These are phyloP conservation scores for Anolis sagrei DNA, from an alignment of 2,113 vertebrate genomes.

Conservation along the genomic window DNA sequence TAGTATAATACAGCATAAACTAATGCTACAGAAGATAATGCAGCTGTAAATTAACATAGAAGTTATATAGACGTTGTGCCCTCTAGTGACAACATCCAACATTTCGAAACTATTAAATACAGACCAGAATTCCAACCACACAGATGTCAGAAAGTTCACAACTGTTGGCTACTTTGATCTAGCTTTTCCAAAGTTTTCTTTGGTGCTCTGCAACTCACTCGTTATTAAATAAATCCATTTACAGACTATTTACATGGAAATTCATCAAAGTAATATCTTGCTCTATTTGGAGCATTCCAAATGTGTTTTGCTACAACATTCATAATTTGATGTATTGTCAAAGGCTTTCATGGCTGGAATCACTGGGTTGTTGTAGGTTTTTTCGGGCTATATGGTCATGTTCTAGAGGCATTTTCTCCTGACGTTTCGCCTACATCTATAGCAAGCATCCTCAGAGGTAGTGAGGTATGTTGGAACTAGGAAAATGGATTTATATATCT, in stretches of 20 bases:
- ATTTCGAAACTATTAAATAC: neutral
- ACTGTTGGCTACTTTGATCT: neutral
- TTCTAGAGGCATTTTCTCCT: no score
- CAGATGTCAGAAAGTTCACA: neutral
- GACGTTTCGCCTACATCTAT: no score
- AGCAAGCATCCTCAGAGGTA: no score
- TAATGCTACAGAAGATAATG: neutral
- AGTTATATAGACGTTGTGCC: conserved; percentile 1
- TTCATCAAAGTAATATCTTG: neutral
- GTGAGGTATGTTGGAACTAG: no score
- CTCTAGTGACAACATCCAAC: neutral
- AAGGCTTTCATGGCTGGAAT: no score
- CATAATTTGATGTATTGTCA: no score
- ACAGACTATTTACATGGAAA: neutral
- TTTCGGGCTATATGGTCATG: no score
- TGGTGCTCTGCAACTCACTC: neutral
- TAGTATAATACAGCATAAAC: neutral
- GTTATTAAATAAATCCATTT: neutral
- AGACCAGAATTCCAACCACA: neutral
- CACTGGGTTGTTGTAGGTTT: no score
- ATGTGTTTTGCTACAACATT: no score
- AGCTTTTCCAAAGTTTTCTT: neutral
- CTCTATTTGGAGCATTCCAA: no score
- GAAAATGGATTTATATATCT: no score
- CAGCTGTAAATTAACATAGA: neutral